Evolutionary conservation across 1,140 invertebrate genomes (phyloP).

Genomic region (Spodoptera litura): DNA sequence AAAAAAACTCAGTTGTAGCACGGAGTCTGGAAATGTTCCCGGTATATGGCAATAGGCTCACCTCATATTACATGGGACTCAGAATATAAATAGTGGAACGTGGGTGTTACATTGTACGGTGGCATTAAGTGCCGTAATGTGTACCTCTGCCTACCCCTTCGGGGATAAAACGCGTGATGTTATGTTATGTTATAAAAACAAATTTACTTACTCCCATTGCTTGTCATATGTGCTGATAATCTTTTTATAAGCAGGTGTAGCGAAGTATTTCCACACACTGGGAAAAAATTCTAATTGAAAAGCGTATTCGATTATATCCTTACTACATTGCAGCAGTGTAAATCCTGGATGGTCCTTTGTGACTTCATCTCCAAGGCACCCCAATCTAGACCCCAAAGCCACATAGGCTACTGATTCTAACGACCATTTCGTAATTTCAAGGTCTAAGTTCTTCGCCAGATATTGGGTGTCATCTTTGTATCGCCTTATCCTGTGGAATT

Average conservation of each 20-base stretch:
- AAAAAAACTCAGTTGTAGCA: too few species aligned
- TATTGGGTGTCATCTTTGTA: conserved; percentile 57
- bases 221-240: conserved; percentile 81
- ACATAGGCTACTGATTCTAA: conserved; percentile 90
- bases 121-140: too few species aligned
- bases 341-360: conserved; percentile 84
- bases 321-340: conserved; percentile 87
- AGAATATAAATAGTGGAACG: too few species aligned
- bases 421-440: conserved; percentile 89
- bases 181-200: not conserved
- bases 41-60: too few species aligned
- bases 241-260: conserved; percentile 87
- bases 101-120: too few species aligned
- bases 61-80: too few species aligned
- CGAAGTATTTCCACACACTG: conserved; percentile 88
- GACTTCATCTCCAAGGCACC: conserved; percentile 85
- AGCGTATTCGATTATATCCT: conserved; percentile 87
- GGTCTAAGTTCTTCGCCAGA: conserved; percentile 84
- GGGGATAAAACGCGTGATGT: too few species aligned
- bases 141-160: too few species aligned
- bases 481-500: conserved; percentile 33
- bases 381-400: conserved; percentile 89
- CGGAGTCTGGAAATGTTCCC: too few species aligned
- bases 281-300: conserved; percentile 87
- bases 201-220: conserved; percentile 77